These are phyloP conservation scores for Muscina levida DNA, from an alignment of 2,888 invertebrate genomes.

Conservation along the genomic window DNA sequence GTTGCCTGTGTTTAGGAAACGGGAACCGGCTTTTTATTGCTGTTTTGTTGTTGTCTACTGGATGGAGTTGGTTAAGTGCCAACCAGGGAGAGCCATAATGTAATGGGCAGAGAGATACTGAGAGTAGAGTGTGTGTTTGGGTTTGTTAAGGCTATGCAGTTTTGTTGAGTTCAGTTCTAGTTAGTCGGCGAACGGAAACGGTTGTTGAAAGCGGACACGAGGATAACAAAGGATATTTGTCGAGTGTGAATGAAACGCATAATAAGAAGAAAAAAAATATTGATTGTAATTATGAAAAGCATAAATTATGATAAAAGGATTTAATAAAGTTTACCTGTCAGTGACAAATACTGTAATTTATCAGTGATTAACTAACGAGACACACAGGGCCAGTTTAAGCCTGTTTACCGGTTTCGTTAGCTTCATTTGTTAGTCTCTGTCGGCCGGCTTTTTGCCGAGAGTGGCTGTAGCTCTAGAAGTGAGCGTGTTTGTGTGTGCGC, in stretches of 20 bases:
- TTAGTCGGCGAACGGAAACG: conserved; percentile 71
- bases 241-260: not conserved
- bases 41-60: conserved; percentile 24
- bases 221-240: not conserved
- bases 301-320: not conserved
- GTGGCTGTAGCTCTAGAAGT: no score
- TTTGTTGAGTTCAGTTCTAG: conserved; percentile 70
- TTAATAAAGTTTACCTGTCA: conserved; percentile 1
- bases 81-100: not conserved
- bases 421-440: not conserved
- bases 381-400: not conserved
- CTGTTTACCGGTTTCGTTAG: not conserved
- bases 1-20: conserved; percentile 30
- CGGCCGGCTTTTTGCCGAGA: no score
- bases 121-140: conserved; percentile 6
- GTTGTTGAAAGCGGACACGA: conserved; percentile 67
- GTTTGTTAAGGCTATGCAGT: conserved; percentile 61
- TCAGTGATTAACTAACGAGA: not conserved
- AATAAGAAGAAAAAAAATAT: not conserved
- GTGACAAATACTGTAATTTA: no score
- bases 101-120: not conserved
- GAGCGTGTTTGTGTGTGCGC: not conserved
- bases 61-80: conserved; percentile 19
- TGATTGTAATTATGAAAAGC: not conserved
- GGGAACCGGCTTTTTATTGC: conserved; percentile 55